These are phyloP conservation scores for Aphidius colemani DNA, from an alignment of 2,888 invertebrate species.

Conservation along the genomic window DNA sequence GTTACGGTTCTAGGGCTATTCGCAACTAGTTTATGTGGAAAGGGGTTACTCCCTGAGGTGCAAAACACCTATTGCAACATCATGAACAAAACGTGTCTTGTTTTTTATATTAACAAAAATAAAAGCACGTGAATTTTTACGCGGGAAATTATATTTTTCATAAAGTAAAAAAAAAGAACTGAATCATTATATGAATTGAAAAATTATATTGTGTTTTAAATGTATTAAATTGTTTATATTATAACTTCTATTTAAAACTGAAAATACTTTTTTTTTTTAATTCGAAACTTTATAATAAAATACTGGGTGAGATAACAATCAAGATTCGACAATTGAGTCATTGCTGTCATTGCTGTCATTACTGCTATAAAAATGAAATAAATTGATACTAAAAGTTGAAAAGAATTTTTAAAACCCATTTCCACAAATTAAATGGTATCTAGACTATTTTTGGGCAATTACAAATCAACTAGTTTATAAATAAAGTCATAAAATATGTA, in stretches of 20 bases:
- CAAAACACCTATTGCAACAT: slow-evolving; percentile 56
- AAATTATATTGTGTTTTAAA: too few relatives aligned
- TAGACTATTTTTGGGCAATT: not conserved
- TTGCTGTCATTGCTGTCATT: not conserved
- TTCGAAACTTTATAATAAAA: not conserved
- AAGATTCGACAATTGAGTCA: too few relatives aligned
- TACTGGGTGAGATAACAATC: too few relatives aligned
- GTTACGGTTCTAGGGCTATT: slow-evolving; percentile 61
- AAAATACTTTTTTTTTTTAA: not conserved
- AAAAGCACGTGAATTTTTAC: slow-evolving; percentile 54
- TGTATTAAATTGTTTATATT: too few relatives aligned
- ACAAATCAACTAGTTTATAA: not conserved
- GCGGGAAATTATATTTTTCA: slow-evolving; percentile 44
- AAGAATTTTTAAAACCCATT: not conserved
- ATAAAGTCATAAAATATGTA: not conserved
- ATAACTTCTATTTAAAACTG: too few relatives aligned
- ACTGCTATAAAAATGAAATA: not conserved
- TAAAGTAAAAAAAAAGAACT: too few relatives aligned
- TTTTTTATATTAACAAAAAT: slow-evolving; percentile 17
- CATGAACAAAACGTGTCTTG: slow-evolving; percentile 30
- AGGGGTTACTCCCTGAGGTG: slow-evolving; percentile 60
- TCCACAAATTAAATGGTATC: not conserved
- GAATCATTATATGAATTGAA: too few relatives aligned
- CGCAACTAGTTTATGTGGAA: slow-evolving; percentile 60
- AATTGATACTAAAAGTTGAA: not conserved